Conservation (phyloP, 23 tunicate species). For the Botrylloides violaceus region DNA sequence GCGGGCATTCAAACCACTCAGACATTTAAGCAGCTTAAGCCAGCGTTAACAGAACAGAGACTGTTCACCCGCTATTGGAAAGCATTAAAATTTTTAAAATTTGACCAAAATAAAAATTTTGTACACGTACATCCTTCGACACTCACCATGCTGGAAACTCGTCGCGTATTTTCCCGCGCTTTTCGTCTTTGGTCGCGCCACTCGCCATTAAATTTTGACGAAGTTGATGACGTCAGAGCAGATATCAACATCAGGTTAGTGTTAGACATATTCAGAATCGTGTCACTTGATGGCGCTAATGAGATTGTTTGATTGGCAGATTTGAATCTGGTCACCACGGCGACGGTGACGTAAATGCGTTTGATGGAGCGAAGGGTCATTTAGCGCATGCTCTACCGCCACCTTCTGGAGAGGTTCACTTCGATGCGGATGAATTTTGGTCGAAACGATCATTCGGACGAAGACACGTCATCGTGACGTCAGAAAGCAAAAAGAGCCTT, state of each 20-base stretch:
- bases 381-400: slow-evolving; percentile 11
- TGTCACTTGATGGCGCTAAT: background rate
- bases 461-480: slow-evolving; percentile 4
- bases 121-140: slow-evolving; percentile 4
- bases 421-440: slow-evolving; percentile 6
- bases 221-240: background rate
- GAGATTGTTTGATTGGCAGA: background rate
- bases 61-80: no score
- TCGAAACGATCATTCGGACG: background rate
- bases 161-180: background rate
- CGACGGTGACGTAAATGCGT: slow-evolving; percentile 9
- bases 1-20: no score
- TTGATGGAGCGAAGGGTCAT: slow-evolving; percentile 9
- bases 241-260: slow-evolving; percentile 6
- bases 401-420: slow-evolving; percentile 11
- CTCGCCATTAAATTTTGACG: background rate
- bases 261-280: background rate
- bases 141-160: background rate
- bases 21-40: no score
- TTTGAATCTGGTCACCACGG: background rate
- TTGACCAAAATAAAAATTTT: no score
- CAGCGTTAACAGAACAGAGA: no score
- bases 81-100: no score
- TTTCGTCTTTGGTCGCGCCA: background rate
- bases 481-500: background rate